phyloP scores from a whole-genome alignment of 2,113 vertebrate species.

The Panurus biarmicus region DNA sequence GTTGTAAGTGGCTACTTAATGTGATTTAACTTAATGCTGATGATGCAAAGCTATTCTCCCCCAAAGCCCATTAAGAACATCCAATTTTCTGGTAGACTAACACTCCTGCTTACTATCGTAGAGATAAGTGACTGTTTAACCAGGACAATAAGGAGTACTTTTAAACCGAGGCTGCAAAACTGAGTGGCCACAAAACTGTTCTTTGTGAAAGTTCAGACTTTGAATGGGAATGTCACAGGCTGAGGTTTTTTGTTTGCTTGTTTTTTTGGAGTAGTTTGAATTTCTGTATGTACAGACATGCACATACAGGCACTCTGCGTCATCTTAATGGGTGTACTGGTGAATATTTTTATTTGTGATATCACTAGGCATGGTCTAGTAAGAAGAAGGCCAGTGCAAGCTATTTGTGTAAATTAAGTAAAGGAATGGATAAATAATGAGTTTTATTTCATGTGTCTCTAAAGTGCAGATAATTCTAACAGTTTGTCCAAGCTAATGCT shows the following conservation, averaged over 20 bases:
- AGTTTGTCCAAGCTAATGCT: background rate
- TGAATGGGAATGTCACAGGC: background rate
- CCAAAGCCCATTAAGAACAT: slow-evolving; percentile 50
- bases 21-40: slow-evolving; percentile 55
- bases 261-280: background rate
- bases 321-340: background rate
- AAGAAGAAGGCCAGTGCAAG: background rate
- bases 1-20: slow-evolving; percentile 38
- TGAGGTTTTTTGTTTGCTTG: no score
- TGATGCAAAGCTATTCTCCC: slow-evolving; percentile 45
- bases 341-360: background rate
- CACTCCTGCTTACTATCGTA: slow-evolving; percentile 11
- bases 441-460: background rate
- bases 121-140: slow-evolving; percentile 49
- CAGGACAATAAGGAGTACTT: background rate
- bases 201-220: background rate
- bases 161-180: background rate
- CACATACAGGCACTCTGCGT: background rate
- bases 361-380: background rate
- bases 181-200: background rate
- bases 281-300: background rate
- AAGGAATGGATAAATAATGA: background rate
- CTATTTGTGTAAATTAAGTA: background rate
- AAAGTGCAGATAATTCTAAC: background rate
- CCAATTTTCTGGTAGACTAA: slow-evolving; percentile 53